phyloP scores from a whole-genome alignment of 2,888 invertebrate genomes.

The Sarcophaga rosellei region DNA sequence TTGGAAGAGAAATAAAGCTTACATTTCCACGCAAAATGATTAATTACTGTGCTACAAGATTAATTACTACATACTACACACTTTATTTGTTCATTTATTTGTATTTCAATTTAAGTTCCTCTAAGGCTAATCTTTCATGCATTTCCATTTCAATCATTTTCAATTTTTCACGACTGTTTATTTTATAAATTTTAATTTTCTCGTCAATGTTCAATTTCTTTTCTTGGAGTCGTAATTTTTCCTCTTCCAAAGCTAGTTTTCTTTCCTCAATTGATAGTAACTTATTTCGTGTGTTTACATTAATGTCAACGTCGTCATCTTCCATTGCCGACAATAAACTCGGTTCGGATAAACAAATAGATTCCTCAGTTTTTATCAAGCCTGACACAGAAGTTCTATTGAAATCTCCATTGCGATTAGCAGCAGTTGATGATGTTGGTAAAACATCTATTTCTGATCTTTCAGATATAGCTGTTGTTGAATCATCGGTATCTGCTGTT shows the following conservation, averaged over 20 bases:
- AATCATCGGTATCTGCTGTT: neutral
- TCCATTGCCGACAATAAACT: neutral
- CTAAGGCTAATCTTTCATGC: conserved; percentile 7
- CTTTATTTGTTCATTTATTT: neutral
- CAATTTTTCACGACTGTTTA: conserved; percentile 5
- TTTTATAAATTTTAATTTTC: conserved; percentile 5
- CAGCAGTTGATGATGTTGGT: neutral
- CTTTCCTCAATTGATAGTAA: neutral
- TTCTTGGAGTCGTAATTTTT: conserved; percentile 5
- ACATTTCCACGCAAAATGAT: conserved; percentile 2
- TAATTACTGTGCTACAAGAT: neutral
- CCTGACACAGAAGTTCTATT: neutral
- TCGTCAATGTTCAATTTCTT: conserved; percentile 6
- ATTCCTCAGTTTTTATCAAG: neutral
- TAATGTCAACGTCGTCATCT: neutral
- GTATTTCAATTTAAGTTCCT: conserved; percentile 27
- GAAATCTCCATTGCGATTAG: neutral
- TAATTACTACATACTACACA: neutral
- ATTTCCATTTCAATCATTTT: conserved; percentile 17
- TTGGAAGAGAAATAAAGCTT: no score
- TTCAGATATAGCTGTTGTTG: neutral
- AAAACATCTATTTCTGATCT: neutral
- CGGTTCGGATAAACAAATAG: neutral
- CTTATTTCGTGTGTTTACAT: neutral
- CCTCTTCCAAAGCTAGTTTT: neutral